These are phyloP conservation scores for Gila orcuttii DNA, from an alignment of 2,113 vertebrate genomes.

Conservation along the genomic window DNA sequence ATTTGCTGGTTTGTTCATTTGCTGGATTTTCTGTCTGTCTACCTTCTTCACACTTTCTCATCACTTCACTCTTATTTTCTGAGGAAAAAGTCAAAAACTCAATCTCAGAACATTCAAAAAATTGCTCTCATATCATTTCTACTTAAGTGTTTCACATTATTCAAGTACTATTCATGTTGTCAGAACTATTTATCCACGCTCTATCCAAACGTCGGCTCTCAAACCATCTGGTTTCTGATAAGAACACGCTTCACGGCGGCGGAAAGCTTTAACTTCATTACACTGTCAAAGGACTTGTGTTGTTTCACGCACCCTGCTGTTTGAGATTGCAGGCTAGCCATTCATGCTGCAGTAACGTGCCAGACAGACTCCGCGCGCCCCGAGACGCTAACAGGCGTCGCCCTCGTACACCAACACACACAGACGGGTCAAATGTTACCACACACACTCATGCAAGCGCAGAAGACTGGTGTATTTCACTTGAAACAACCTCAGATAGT, in stretches of 20 bases:
- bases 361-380: constrained; percentile 5
- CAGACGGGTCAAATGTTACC: constrained; percentile 4
- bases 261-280: constrained; percentile 14
- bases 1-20: too few species aligned
- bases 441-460: not conserved
- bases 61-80: not conserved
- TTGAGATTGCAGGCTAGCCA: constrained; percentile 18
- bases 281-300: not conserved
- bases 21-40: not conserved
- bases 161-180: not conserved
- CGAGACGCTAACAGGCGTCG: not conserved
- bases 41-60: constrained; percentile 23
- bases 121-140: not conserved
- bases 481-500: not conserved
- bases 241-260: not conserved
- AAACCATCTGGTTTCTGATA: not conserved
- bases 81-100: not conserved
- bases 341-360: constrained; percentile 39
- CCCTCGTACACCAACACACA: constrained; percentile 8
- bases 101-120: not conserved
- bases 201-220: not conserved
- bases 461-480: not conserved
- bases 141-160: not conserved
- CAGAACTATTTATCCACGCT: not conserved
- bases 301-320: constrained; percentile 15